Conservation (phyloP, 2,797 vertebrate genomes). For the Myotis daubentonii region DNA sequence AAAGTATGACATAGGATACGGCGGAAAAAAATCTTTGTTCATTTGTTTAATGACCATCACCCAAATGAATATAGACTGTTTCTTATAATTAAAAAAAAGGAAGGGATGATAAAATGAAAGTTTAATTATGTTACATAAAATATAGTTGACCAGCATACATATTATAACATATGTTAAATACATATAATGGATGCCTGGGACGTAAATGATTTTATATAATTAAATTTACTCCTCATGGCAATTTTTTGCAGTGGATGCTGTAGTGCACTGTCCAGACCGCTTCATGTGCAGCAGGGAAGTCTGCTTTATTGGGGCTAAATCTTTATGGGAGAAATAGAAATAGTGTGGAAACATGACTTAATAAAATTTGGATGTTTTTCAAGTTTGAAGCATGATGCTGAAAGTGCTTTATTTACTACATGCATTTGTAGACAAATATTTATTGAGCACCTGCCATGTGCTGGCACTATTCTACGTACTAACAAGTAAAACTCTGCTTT, state of each 20-base stretch:
- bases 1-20: background rate
- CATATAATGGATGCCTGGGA: background rate
- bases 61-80: background rate
- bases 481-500: slow-evolving; percentile 28
- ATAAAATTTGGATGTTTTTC: background rate
- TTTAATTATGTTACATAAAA: background rate
- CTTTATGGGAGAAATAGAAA: slow-evolving; percentile 2
- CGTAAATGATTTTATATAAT: background rate
- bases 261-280: background rate
- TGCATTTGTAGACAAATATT: slow-evolving; percentile 11
- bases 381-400: background rate
- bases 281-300: background rate
- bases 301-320: background rate
- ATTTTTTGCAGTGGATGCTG: background rate
- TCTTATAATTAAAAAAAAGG: background rate
- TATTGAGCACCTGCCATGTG: background rate
- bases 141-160: background rate
- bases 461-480: background rate
- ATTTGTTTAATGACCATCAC: background rate
- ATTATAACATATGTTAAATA: background rate
- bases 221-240: background rate
- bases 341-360: background rate
- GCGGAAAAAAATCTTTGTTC: background rate
- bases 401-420: background rate
- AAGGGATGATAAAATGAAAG: background rate